Base-by-base conservation (phyloP, 1,140 invertebrate genomes). In the Xylocopa sonorina region DNA sequence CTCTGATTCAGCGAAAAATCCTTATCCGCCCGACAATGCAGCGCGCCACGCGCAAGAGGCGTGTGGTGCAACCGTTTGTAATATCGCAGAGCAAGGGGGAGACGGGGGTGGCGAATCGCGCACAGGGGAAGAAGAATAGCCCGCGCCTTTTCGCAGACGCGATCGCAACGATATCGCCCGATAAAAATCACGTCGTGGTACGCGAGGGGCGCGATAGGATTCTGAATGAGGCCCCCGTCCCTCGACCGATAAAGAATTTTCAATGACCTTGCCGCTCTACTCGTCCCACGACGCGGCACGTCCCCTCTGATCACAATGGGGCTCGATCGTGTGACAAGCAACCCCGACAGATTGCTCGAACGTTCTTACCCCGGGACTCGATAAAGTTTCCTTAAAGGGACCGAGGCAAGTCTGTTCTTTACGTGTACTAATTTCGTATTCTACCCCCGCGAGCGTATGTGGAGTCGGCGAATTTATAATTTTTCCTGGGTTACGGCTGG, bases 1-100 rank as follows among this genome's bases (percentile, higher is more conserved):
- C 51, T 69, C 63, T 51, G 75, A 78, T 84, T 76, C 51, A 60
- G 38, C 55, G 34, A 68, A 72, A 83, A 78, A 62, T 73, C 55
- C 80, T 83, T 83, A 83, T 83, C 80, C 68, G 18, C 62, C n/a
- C 41, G 67, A 72, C 66, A 55, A 78, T 64, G 43, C 32, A 81
- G 38, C 51, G 63, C 16, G 18, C 55, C 72, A 72, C 41, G 32
- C 32, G 38, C 66, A 62, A 71, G 24, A 24, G 29, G 53, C 51
- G 21, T 18, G 32, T 60, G 32, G 46, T 66, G 38, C 46, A 78
- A 60, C 10, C 34, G 50, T 76, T 58, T 41, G 51, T 76, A 76
- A 58, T 41, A 58, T 57, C 41, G 60, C 43, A 64, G 62, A 27
- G 34, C 34, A 3, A 16, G n/a, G 34, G n/a, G 27, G 21, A 21